Percentiles rank a stretch among this genome's conserved stretches.
Conservation (phyloP, 2,113 vertebrate species). For the Marcusenius ussheri region DNA sequence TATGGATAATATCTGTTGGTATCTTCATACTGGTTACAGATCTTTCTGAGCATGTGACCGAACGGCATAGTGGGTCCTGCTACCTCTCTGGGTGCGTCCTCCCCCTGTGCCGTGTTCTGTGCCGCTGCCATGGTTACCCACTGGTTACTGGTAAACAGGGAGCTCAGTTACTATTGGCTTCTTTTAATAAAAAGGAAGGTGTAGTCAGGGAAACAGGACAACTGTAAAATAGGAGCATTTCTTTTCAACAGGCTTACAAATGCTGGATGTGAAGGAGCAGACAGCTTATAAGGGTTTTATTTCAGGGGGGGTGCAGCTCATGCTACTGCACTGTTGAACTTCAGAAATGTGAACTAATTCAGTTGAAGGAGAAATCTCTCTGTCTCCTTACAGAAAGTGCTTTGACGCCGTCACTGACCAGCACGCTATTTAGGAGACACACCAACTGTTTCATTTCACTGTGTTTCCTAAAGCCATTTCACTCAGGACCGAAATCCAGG, state of each 20-base stretch:
- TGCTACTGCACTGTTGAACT: background rate
- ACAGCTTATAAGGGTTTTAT: background rate
- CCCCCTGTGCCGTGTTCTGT: background rate
- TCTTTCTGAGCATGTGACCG: background rate
- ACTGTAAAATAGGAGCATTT: background rate
- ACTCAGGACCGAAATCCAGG: background rate
- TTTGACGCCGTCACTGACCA: background rate
- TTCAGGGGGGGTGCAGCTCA: background rate
- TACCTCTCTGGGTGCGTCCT: background rate
- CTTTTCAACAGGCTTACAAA: background rate
- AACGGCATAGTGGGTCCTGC: background rate
- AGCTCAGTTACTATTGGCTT: constrained; percentile 4
- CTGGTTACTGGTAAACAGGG: constrained; percentile 20
- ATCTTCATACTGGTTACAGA: background rate
- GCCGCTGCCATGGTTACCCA: constrained; percentile 8
- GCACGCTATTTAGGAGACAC: background rate
- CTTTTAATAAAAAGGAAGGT: background rate
- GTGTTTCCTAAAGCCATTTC: background rate
- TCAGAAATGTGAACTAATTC: background rate
- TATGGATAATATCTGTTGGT: background rate
- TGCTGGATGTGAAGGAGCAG: background rate
- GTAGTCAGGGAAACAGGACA: constrained; percentile 7
- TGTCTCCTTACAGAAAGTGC: background rate
- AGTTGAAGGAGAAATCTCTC: background rate
- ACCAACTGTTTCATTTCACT: background rate